Evolutionary conservation across 2,113 vertebrate species (phyloP).

Genomic region (Mobula hypostoma): DNA sequence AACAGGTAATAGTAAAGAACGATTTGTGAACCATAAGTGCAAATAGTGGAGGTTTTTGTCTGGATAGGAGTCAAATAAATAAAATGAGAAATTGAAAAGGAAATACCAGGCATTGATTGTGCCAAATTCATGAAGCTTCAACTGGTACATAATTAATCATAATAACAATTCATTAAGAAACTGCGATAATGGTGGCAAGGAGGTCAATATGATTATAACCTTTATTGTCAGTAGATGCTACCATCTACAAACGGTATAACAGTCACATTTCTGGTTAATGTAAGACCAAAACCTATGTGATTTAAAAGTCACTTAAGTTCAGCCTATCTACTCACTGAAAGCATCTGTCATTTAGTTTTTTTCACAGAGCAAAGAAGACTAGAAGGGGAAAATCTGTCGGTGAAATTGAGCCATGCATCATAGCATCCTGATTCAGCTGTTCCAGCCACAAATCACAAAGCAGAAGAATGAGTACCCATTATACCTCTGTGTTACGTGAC

Average conservation of each 20-base stretch:
- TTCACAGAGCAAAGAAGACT: background rate
- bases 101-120: background rate
- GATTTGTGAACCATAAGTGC: background rate
- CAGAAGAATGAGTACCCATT: conserved; percentile 38
- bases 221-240: background rate
- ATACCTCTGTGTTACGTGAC: conserved; percentile 40
- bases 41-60: background rate
- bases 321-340: background rate
- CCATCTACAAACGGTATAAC: background rate
- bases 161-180: background rate
- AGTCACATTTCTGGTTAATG: background rate
- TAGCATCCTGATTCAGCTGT: background rate
- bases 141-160: conserved; percentile 8
- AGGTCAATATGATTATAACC: background rate
- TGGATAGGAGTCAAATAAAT: conserved; percentile 24
- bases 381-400: conserved; percentile 29
- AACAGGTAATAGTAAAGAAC: background rate
- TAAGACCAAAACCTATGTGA: background rate
- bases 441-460: conserved; percentile 33
- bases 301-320: background rate
- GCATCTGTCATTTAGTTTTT: background rate
- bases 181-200: background rate
- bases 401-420: conserved; percentile 40
- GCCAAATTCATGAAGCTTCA: background rate
- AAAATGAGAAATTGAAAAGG: background rate